phyloP scores from a whole-genome alignment of 1,140 invertebrate genomes.

The Prorops nasuta region DNA sequence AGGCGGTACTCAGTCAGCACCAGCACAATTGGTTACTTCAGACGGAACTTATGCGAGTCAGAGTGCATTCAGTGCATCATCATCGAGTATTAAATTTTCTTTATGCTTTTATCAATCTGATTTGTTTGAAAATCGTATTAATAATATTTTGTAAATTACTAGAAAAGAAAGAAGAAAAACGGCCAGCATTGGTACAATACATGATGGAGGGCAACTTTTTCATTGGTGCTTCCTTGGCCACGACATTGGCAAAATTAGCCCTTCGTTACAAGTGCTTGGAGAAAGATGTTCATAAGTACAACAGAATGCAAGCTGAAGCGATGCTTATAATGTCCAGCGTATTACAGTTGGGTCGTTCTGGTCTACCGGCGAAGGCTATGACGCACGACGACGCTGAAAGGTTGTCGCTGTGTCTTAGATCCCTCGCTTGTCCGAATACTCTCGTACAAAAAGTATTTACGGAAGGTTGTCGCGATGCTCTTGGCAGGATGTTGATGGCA shows the following conservation, averaged over 20 bases:
- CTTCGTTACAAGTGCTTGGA: conserved; percentile 67
- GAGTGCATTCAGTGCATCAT: conserved; percentile 85
- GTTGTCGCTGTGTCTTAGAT: conserved; percentile 78
- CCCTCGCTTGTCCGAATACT: conserved; percentile 73
- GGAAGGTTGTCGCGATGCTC: conserved; percentile 73
- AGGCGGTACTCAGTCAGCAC: conserved; percentile 42
- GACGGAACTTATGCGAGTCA: conserved; percentile 99
- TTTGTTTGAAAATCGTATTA: background rate
- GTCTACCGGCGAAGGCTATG: conserved; percentile 71
- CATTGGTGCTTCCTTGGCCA: conserved; percentile 87
- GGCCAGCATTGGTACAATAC: conserved; percentile 82
- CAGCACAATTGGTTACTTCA: conserved; percentile 81
- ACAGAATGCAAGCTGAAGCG: conserved; percentile 75
- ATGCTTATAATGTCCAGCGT: conserved; percentile 89
- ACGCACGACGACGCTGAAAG: conserved; percentile 95
- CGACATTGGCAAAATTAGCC: conserved; percentile 88
- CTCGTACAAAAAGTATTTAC: conserved; percentile 77
- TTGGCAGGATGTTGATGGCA: conserved; percentile 82
- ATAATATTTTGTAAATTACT: conserved; percentile 15
- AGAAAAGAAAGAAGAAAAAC: conserved; percentile 66
- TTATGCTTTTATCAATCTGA: conserved; percentile 7
- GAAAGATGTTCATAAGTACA: conserved; percentile 63
- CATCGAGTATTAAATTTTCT: conserved; percentile 26
- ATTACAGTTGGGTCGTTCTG: conserved; percentile 73
- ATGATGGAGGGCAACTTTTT: conserved; percentile 96